Evolutionary conservation across 2,113 vertebrate genomes (phyloP), one percentile per base, ranked within the genome.

Genomic region (Psilopogon haemacephalus): DNA sequence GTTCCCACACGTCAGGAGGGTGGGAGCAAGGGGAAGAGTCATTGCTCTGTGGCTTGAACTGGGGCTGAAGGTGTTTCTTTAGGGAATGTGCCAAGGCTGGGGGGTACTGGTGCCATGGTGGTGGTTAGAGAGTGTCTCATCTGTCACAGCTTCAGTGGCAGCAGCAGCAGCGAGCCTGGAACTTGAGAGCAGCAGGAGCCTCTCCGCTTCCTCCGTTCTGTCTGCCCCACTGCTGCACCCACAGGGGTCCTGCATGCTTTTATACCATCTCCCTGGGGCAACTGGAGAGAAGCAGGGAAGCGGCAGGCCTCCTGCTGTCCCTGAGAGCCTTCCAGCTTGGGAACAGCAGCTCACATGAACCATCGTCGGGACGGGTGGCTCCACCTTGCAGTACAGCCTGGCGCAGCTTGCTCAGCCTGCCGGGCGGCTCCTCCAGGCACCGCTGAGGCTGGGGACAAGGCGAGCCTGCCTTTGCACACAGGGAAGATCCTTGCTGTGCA

Each of bases 41-140:
- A 1, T 1, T 7, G 52, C 0, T 0, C 19, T 28, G 42, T 48
- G 42, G 58, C 14, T 21, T 63, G 44, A 48, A 11, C 20, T 2
- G 7, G 33, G 5, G 19, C 77, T 87, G 68, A 4, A 33, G 38
- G 46, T 7, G 28, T 63, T 91, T 28, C 71, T 40, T 0, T 60
- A 70, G 78, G 30, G 54, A 86, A 9, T 0, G 0, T 82, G 32
- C 32, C 26, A 35, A 23, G 37, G 48, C 12, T 1, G 11, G 18
- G 12, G 35, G 15, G 4, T 32, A n/a, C 6, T 12, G 24, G 10
- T 46, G n/a, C 35, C 7, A 0, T 2, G 52, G 8, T n/a, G 35
- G 9, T 38, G 48, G 33, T 30, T 59, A 54, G 44, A 40, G 76
- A 74, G 20, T 26, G 27, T 37, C 38, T 67, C 8, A 4, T 38